Evolutionary conservation across 2,797 vertebrate species (phyloP).

Genomic region (Champsocephalus gunnari): DNA sequence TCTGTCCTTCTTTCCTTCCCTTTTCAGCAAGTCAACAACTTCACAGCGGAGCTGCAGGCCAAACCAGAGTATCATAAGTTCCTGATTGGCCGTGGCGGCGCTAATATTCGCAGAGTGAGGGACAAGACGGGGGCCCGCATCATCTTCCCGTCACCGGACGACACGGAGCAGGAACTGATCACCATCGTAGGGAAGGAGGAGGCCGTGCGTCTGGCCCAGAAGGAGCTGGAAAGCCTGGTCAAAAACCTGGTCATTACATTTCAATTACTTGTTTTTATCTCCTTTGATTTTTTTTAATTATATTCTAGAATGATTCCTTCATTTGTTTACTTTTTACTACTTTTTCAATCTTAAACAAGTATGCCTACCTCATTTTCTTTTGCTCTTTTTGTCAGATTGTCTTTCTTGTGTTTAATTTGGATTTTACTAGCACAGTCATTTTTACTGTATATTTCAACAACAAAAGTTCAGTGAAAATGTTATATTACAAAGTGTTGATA

Average conservation of each 20-base stretch:
- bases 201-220: conserved; percentile 83
- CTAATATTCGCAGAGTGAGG: conserved; percentile 85
- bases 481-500: neutral
- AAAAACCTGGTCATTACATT: conserved; percentile 83
- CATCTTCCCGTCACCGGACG: conserved; percentile 86
- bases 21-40: conserved; percentile 87
- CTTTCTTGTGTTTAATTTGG: neutral
- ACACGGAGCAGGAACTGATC: conserved; percentile 86
- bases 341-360: neutral
- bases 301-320: too few species aligned
- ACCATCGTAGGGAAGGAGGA: conserved; percentile 88
- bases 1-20: neutral
- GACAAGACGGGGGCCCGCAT: conserved; percentile 85
- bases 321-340: neutral
- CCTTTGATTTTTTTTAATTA: neutral
- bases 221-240: conserved; percentile 84
- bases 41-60: conserved; percentile 83
- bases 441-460: too few species aligned
- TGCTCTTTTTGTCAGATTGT: too few species aligned
- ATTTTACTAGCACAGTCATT: neutral
- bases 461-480: neutral
- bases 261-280: neutral
- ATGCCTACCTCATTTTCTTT: neutral
- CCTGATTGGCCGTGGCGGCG: conserved; percentile 85
- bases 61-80: conserved; percentile 89